Evolutionary conservation across 2,113 vertebrate genomes (phyloP), one percentile per base, ranked within the genome.

Genomic region (Percina caprodes): DNA sequence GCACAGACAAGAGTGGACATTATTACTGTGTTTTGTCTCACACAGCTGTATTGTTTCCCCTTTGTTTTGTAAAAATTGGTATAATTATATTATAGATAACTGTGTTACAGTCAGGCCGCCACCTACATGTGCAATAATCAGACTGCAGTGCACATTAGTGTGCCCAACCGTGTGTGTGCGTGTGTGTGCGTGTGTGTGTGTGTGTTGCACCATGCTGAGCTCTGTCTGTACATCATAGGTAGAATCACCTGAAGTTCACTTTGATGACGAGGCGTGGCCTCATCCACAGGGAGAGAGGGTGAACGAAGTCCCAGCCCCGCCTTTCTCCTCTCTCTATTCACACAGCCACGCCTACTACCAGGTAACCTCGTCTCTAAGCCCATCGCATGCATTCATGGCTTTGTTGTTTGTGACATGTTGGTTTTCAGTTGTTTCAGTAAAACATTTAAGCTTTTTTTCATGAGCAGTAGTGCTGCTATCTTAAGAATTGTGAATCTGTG

Each of bases 281-380:
- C 87, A 91, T 18, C 83, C 76, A 73, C 87, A 92, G 70, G 85
- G 89, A 74, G 91, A 89, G 84, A 87, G 89, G 77, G 76, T 83
- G 59, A 90, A 77, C 21, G 90, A 92, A 49, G 88, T 85, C 56
- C 84, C 83, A 62, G 87, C 86, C 65, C 91, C 88, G 6, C 89
- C 89, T 74, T 94, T 93, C 86, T 93, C 91, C 61, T 91, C 91
- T 63, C 89, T 92, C 83, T 94, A 92, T 88, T 87, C 91, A 4
- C 89, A 91, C 84, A 89, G 90, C 85, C 88, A 88, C 78, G 23
- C 88, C 86, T 87, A 90, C 86, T 89, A 91, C 79, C 92, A 94
- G 93, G 93, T 94, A 94, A 92, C 46, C 60, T 26, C 48, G 63
- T 77, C 55, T 69, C 58, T 13, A 49, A 35, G 61, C 51, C 35